Conservation (phyloP, 2,113 vertebrate species). For the Pterophyllum scalare region DNA sequence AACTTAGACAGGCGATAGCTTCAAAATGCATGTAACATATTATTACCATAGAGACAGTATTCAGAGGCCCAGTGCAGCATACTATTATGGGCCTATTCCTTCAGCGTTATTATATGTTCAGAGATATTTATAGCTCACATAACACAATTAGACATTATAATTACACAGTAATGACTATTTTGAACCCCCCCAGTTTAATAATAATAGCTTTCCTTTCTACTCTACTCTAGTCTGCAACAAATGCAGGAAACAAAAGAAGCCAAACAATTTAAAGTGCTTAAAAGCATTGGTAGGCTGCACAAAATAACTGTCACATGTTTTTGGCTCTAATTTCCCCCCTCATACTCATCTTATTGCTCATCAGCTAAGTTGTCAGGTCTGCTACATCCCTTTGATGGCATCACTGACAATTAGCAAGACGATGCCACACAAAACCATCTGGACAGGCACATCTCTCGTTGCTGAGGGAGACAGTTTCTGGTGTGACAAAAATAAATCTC, state of each 20-base stretch:
- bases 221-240: conserved; percentile 35
- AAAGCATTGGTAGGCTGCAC: conserved; percentile 68
- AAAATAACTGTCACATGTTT: conserved; percentile 72
- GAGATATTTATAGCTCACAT: conserved; percentile 32
- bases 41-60: conserved; percentile 22
- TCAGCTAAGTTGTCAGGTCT: conserved; percentile 84
- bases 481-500: conserved; percentile 83
- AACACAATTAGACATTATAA: conserved; percentile 50
- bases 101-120: conserved; percentile 6
- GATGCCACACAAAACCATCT: conserved; percentile 85
- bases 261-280: conserved; percentile 55
- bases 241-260: conserved; percentile 53
- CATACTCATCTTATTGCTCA: conserved; percentile 79
- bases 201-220: conserved; percentile 28
- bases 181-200: conserved; percentile 41
- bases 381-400: conserved; percentile 83
- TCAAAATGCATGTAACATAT: conserved; percentile 14
- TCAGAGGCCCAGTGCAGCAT: conserved; percentile 12
- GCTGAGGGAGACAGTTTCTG: conserved; percentile 82
- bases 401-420: conserved; percentile 87
- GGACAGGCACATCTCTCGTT: conserved; percentile 82
- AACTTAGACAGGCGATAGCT: conserved; percentile 52
- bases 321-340: conserved; percentile 67
- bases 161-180: conserved; percentile 44
- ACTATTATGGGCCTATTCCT: conserved; percentile 5